Evolutionary conservation across 2,113 vertebrate genomes (phyloP), one percentile per base, ranked within the genome.

Genomic region (Guaruba guarouba): DNA sequence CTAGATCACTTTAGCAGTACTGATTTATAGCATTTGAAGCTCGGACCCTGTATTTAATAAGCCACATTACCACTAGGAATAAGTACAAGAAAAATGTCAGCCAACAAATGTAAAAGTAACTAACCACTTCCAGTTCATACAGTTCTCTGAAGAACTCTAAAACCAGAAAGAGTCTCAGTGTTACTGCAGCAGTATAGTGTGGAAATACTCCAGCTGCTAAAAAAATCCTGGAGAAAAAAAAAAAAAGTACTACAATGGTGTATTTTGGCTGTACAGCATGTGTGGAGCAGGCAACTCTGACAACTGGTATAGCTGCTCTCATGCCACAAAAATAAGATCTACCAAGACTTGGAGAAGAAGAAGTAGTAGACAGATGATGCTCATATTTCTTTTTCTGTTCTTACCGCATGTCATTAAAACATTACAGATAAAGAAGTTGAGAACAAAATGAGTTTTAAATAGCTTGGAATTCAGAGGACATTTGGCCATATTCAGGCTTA

Each of bases 1-100:
- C 49, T 82, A 63, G 44, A 63, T 55, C 83, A 41, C 75, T 68
- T 90, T 54, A 78, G 39, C 83, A 33, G 22, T 25, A 54, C 37
- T 83, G 75, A 77, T 88, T 81, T 90, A 64, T 48, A 73, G 5
- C 13, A 41, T 68, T 46, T 87, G 57, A 76, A 13, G 5, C n/a
- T 85, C 73, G 80, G 54, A 73, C 46, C 33, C 31, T 59, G 27
- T 75, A 68, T 80, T 88, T 94, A 83, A 86, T 85, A 1, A 5
- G 44, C 6, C 35, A 41, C 57, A 64, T 86, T 86, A 88, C 64
- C 33, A 51, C 20, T 68, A 66, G 33, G 29, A 90, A 39, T 37
- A 88, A 71, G 51, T 63, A 37, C 96, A 96, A 95, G 55, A 76
- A 92, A 92, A 90, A 61, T 68, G 54, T 67, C 79, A 93, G 55